phyloP scores from a whole-genome alignment of 2,113 vertebrate genomes.

The Tiliqua scincoides region DNA sequence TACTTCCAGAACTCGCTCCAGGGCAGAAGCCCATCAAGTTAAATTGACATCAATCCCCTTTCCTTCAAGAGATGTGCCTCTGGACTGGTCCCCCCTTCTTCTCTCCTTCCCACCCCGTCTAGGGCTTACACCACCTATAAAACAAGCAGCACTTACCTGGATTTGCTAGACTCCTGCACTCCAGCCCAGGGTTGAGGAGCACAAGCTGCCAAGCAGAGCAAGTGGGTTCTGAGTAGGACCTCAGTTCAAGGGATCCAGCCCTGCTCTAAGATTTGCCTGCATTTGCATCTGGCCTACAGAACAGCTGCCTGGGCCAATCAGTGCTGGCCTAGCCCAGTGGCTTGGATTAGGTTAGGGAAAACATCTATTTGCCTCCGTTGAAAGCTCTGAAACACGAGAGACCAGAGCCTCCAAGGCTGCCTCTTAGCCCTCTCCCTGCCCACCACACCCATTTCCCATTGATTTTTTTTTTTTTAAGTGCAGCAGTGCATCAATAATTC shows the following conservation, averaged over 20 bases:
- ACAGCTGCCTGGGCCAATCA: slow-evolving; percentile 63
- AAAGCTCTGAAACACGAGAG: slow-evolving; percentile 52
- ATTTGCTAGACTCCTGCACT: not conserved
- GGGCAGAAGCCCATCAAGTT: not conserved
- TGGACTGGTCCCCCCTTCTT: not conserved
- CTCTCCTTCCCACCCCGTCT: not conserved
- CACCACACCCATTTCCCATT: slow-evolving; percentile 65
- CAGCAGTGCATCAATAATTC: slow-evolving; percentile 73
- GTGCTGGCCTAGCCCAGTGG: slow-evolving; percentile 26
- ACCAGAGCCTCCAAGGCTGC: slow-evolving; percentile 41
- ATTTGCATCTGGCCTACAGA: slow-evolving; percentile 70
- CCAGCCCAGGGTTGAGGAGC: not conserved
- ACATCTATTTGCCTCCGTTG: slow-evolving; percentile 59
- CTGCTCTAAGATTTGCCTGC: slow-evolving; percentile 66
- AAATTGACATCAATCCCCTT: not conserved
- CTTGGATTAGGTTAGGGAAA: slow-evolving; percentile 66
- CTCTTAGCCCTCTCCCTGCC: slow-evolving; percentile 31
- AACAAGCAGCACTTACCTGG: not conserved
- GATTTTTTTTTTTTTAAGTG: slow-evolving; percentile 76
- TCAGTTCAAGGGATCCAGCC: slow-evolving; percentile 17
- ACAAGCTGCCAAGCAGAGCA: not conserved
- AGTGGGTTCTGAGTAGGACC: not conserved
- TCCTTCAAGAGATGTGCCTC: not conserved
- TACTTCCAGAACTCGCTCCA: not conserved
- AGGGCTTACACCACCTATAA: not conserved